Percentiles rank a stretch among this genome's conserved stretches.
These are phyloP conservation scores for Phortica variegata DNA, from an alignment of 1,140 invertebrate genomes.

Conservation along the genomic window DNA sequence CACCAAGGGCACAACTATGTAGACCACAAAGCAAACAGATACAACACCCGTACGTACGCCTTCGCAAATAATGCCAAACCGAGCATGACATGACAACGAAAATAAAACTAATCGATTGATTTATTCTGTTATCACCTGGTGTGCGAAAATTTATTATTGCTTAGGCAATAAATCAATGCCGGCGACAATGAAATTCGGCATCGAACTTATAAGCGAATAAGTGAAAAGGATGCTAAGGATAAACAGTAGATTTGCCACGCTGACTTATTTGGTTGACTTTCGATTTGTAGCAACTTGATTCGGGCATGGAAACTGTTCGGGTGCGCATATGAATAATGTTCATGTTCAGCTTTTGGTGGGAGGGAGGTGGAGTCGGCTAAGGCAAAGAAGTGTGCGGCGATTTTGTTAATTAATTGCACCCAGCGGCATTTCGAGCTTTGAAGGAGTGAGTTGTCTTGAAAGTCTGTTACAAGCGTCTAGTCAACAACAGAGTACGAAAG, in stretches of 20 bases:
- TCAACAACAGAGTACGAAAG: background rate
- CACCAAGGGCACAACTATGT: too few relatives aligned
- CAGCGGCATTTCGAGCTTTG: slow-evolving; percentile 48
- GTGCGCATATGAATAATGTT: too few relatives aligned
- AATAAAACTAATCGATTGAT: slow-evolving; percentile 54
- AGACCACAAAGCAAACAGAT: slow-evolving; percentile 40
- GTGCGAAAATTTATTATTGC: slow-evolving; percentile 48
- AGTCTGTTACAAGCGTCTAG: too few relatives aligned
- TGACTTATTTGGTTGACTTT: slow-evolving; percentile 5
- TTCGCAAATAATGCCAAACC: too few relatives aligned
- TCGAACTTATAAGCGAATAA: too few relatives aligned
- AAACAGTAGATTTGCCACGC: slow-evolving; percentile 32
- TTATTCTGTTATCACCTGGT: slow-evolving; percentile 49
- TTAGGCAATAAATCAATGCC: slow-evolving; percentile 38
- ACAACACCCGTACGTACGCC: too few relatives aligned
- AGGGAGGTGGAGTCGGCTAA: too few relatives aligned
- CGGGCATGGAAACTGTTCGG: too few relatives aligned
- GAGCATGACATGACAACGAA: slow-evolving; percentile 13
- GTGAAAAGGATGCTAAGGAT: slow-evolving; percentile 33
- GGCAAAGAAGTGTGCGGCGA: background rate
- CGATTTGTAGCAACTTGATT: too few relatives aligned
- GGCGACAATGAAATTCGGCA: slow-evolving; percentile 25
- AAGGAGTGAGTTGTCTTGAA: too few relatives aligned
- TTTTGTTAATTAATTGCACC: slow-evolving; percentile 43
- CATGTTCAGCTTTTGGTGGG: background rate